Evolutionary conservation across 2,797 vertebrate genomes (phyloP), one percentile per base, ranked within the genome.

Genomic region (Zalophus californianus): DNA sequence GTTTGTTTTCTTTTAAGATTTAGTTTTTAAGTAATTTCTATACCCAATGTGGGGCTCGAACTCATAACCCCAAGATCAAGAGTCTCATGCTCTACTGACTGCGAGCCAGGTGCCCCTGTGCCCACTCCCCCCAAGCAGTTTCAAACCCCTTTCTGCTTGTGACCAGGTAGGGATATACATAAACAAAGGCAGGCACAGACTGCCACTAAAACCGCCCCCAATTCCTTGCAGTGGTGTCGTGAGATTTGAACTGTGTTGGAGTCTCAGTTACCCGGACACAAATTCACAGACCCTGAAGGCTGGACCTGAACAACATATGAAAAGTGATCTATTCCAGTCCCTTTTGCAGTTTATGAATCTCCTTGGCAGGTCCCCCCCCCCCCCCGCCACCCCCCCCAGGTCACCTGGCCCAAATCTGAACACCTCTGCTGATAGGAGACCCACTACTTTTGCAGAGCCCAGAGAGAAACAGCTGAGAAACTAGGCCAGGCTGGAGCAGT

Each of bases 321-420:
- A 70, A 60, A 68, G 16, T 66, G 54, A 16, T 23, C 35, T 44
- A 5, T 68, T 54, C 88, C 27, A 50, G 54, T 16, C 44, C 48
- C 80, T 82, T 15, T 83, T 48, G 35, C 13, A 48, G 15, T 73
- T 56, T 66, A n/a, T 44, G 58, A 38, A 38, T 29, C 35, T 83
- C 35, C 32, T 58, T 62, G 54, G 52, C 68, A 6, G 21, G 75
- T 70, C 38, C 15, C 27, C 27, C 41, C 7, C 12, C 8, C 27
- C 7, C 21, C 2, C 32, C 18, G n/a, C n/a, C n/a, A n/a, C 18
- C 18, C 11, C 3, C 2, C 4, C 16, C 52, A 15, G 14, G 58
- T 54, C 66, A 54, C 44, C 41, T 10, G 66, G 73, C 60, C 73
- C 44, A 13, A 44, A 66, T 52, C 7, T 52, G 68, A 89, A 64